Evolutionary conservation across 2,888 invertebrate genomes (phyloP), one percentile per base, ranked within the genome.

Genomic region (Cosmorhoe ocellata): DNA sequence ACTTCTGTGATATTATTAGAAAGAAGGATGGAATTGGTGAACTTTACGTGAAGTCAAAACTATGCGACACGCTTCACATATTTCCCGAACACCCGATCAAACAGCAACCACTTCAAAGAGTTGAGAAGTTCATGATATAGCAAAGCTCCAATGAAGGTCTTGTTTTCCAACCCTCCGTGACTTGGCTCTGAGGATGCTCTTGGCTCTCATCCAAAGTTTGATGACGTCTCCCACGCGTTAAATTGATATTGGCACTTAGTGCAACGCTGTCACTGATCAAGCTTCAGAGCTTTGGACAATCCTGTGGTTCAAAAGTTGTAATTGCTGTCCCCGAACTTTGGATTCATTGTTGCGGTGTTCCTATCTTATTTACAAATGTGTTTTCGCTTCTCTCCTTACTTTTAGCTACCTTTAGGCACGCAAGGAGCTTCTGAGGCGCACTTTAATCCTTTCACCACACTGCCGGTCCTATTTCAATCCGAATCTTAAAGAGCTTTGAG

Each of bases 191-290:
- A 63, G 58, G 46, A 33, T 45, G 55, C 53, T 53, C 59, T 78
- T 82, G 83, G 83, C 81, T 42, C 36, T 24, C 32, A 14, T 71
- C 82, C 83, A 83, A 71, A 58, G 64, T 66, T 69, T 80, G 81
- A 81, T 82, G 82, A 82, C 75, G 71, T 76, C 76, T 71, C 67
- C 66, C 66, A 66, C 79, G 78, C 81, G 74, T 77, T 78, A 79
- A 84, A 84, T 84, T 83, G 81, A 81, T 82, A 83, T 83, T 78
- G 79, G 75, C 78, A 79, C 79, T 83, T 79, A 79, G 74, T 64
- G 66, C 70, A 63, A 64, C 64, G 65, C 59, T 71, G 67, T 72
- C 71, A 64, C 64, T 65, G 71, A 73, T 69, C 67, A 70, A 67
- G 68, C 64, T 71, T 70, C 67, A 67, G 66, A 74, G 63, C 63